phyloP scores from a whole-genome alignment of 2,113 vertebrate genomes.

The Lophius piscatorius region DNA sequence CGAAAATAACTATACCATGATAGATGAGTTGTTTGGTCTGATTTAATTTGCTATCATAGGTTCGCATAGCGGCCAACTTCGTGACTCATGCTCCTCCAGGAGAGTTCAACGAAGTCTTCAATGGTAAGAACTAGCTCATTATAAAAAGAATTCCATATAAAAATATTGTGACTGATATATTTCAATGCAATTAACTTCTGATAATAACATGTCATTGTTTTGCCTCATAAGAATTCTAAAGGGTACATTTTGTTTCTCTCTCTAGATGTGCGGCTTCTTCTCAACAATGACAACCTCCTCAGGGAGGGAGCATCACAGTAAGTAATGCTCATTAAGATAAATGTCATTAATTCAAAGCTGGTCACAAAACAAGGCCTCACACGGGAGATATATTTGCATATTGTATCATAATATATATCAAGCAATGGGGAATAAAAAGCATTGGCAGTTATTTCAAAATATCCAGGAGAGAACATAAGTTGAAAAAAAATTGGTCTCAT shows the following conservation, averaged over 20 bases:
- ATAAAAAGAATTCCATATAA: not conserved
- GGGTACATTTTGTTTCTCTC: constrained; percentile 14
- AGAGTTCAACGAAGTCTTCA: constrained; percentile 99
- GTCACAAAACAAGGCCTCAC: not conserved
- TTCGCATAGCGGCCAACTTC: constrained; percentile 97
- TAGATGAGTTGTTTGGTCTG: not conserved
- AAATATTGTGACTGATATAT: not conserved
- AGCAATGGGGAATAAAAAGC: too few relatives aligned
- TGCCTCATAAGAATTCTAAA: not conserved
- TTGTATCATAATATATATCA: too few relatives aligned
- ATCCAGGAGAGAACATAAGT: too few relatives aligned
- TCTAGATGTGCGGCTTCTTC: constrained; percentile 95
- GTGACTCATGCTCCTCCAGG: constrained; percentile 96
- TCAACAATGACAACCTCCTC: constrained; percentile 98
- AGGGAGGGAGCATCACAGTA: constrained; percentile 97
- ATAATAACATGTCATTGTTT: not conserved
- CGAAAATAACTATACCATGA: not conserved
- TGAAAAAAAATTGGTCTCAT: too few relatives aligned
- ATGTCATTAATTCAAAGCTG: not conserved
- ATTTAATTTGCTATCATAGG: constrained; percentile 75
- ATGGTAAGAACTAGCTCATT: constrained; percentile 83
- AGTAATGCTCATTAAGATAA: constrained; percentile 68
- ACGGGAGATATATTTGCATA: not conserved
- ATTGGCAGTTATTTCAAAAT: too few relatives aligned
- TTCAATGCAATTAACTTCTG: not conserved